Conservation (phyloP, 2,888 invertebrate species). For the Heliconius sara region DNA sequence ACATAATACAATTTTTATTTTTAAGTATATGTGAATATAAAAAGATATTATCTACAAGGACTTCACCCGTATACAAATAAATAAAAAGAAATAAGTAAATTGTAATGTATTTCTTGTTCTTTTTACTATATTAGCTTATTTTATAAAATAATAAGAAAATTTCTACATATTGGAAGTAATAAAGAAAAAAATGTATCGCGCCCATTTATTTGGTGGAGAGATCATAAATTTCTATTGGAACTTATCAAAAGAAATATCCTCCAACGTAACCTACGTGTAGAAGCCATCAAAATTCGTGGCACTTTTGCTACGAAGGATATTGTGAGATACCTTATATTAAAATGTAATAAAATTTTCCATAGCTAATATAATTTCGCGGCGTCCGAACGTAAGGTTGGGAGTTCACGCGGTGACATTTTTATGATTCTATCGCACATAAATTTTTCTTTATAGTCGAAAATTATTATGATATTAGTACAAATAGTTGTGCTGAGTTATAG, state of each 20-base stretch:
- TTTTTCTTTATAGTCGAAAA: constrained; percentile 33
- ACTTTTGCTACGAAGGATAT: constrained; percentile 63
- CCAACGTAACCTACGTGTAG: constrained; percentile 54
- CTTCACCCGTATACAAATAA: no score
- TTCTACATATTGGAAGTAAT: neutral
- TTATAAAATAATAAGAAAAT: neutral
- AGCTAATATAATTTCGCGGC: constrained; percentile 71
- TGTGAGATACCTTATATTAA: constrained; percentile 74
- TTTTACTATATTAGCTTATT: neutral
- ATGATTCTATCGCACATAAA: constrained; percentile 39
- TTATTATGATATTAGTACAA: constrained; percentile 35
- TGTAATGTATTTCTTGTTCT: no score
- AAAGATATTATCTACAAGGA: no score
- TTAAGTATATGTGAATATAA: neutral
- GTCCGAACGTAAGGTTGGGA: constrained; percentile 55
- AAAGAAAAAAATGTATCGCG: constrained; percentile 50
- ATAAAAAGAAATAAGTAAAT: no score
- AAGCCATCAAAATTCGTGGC: constrained; percentile 64
- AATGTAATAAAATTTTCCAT: constrained; percentile 75
- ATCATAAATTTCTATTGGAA: constrained; percentile 55
- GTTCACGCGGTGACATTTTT: constrained; percentile 52
- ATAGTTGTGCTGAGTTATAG: neutral
- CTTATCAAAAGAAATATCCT: constrained; percentile 60
- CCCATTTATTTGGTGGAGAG: constrained; percentile 50
- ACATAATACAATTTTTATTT: neutral